phyloP scores from a whole-genome alignment of 2,113 vertebrate species.

The Bombycilla garrulus region DNA sequence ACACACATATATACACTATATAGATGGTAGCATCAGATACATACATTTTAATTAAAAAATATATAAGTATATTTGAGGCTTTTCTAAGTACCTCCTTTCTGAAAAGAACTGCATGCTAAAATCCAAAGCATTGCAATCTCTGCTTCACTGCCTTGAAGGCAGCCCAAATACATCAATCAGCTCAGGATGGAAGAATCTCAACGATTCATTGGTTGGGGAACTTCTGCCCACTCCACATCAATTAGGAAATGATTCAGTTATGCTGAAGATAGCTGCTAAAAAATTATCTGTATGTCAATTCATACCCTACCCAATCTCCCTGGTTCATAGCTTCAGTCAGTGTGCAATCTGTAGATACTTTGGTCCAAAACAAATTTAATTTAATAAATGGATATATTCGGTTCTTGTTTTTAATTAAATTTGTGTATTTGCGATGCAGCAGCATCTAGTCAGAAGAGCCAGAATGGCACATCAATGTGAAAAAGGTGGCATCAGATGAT shows the following conservation, averaged over 20 bases:
- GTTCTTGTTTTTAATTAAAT: neutral
- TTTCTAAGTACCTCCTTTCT: neutral
- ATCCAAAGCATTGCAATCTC: neutral
- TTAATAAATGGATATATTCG: neutral
- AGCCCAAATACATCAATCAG: neutral
- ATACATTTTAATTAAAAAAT: neutral
- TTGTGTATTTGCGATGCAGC: neutral
- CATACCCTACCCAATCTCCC: neutral
- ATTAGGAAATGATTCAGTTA: neutral
- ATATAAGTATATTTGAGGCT: neutral
- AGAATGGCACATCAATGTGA: neutral
- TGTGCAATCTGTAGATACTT: neutral
- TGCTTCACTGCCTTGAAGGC: neutral
- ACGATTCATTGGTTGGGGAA: fast-evolving
- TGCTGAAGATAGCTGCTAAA: neutral
- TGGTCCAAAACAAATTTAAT: fast-evolving
- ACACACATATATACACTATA: neutral
- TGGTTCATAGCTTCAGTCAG: neutral
- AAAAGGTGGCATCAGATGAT: neutral
- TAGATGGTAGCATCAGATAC: neutral
- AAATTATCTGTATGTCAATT: neutral
- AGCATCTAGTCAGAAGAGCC: neutral
- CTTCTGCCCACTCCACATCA: neutral
- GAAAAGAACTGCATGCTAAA: neutral
- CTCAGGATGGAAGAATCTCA: neutral